Conservation (phyloP, 2,797 vertebrate genomes). For the Limnodromus scolopaceus region DNA sequence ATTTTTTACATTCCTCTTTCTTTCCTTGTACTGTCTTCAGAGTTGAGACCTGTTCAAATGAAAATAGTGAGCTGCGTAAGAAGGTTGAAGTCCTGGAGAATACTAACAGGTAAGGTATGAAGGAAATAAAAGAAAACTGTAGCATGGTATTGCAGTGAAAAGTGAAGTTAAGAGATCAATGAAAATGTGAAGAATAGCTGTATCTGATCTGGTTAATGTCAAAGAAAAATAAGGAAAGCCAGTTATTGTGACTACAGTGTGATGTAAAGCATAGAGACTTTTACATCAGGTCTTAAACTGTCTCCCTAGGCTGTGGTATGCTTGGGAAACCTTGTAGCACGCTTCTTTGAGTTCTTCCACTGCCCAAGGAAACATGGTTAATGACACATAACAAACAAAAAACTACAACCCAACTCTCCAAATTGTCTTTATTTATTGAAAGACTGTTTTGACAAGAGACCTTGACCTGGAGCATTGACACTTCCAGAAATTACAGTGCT, state of each 20-base stretch:
- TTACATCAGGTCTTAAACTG: background rate
- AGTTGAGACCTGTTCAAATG: conserved; percentile 96
- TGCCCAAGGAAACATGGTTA: background rate
- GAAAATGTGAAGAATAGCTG: background rate
- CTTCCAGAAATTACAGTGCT: background rate
- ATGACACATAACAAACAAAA: background rate
- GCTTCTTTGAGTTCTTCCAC: background rate
- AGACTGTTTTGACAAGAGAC: background rate
- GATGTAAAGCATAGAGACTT: background rate
- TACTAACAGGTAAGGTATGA: conserved; percentile 88
- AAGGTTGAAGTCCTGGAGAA: conserved; percentile 96
- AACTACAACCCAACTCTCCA: background rate
- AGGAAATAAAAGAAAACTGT: background rate
- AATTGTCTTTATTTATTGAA: background rate
- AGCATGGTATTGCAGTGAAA: background rate
- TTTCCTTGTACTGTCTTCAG: conserved; percentile 75
- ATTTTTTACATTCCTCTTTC: background rate
- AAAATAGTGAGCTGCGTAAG: conserved; percentile 93
- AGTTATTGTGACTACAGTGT: background rate
- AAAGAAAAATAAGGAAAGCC: background rate
- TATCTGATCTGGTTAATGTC: background rate
- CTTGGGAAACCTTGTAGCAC: background rate
- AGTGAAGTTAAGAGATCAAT: background rate
- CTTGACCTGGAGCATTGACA: background rate
- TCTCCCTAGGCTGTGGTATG: background rate